Conservation (phyloP, 2,113 vertebrate species). For the Cnemophilus loriae region DNA sequence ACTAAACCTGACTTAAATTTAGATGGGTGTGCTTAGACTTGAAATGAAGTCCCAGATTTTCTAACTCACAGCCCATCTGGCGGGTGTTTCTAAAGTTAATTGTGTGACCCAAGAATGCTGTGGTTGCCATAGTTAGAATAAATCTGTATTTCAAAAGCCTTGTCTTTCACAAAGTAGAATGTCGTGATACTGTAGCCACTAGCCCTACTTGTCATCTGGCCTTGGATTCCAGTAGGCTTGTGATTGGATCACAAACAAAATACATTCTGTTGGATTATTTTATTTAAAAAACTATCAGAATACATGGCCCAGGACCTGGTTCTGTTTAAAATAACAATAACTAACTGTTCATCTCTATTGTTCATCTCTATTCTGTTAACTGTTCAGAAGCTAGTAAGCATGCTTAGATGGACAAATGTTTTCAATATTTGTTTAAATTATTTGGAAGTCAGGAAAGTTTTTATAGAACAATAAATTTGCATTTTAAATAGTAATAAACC, state of each 20-base stretch:
- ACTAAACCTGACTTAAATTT: not conserved
- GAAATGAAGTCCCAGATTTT: not conserved
- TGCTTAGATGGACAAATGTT: not conserved
- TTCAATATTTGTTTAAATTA: not conserved
- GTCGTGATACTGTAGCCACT: not conserved
- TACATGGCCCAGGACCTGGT: not conserved
- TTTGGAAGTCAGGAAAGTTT: not conserved
- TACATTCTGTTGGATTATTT: not conserved
- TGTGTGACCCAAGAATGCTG: not conserved
- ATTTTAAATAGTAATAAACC: not conserved
- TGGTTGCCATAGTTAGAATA: not conserved
- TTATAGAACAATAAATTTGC: not conserved
- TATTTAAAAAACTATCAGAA: not conserved
- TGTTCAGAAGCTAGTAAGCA: not conserved
- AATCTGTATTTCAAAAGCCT: not conserved
- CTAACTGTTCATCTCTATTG: not conserved
- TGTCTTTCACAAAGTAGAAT: not conserved
- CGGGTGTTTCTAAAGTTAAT: not conserved
- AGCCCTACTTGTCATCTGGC: not conserved
- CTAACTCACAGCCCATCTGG: not conserved
- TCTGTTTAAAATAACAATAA: not conserved
- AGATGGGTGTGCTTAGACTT: not conserved
- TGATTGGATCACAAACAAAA: not conserved
- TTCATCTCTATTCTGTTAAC: not conserved
- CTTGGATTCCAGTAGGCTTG: not conserved